These are phyloP conservation scores for Pycnomerus fuliginosus DNA, from an alignment of 2,888 invertebrate species.

Conservation along the genomic window DNA sequence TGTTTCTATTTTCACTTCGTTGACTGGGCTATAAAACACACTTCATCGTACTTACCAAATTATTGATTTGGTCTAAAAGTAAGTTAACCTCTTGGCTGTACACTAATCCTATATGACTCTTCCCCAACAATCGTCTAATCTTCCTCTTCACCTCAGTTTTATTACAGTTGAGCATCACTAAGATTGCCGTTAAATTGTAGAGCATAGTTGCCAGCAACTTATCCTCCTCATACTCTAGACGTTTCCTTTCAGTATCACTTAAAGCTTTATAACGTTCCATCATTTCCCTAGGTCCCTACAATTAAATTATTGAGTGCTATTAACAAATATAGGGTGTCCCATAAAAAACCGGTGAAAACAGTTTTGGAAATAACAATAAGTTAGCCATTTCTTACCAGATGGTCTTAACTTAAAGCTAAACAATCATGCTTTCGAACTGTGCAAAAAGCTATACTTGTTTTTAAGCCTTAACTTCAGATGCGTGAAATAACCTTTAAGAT, in stretches of 20 bases:
- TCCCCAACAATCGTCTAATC: constrained; percentile 87
- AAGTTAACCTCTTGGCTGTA: constrained; percentile 98
- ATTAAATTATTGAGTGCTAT: constrained; percentile 1
- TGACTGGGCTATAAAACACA: too few relatives aligned
- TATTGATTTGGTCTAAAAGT: constrained; percentile 90
- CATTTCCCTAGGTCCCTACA: constrained; percentile 91
- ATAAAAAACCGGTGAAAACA: too few relatives aligned
- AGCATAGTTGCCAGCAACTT: constrained; percentile 90
- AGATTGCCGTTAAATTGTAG: constrained; percentile 93
- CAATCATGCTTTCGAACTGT: too few relatives aligned
- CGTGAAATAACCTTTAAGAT: too few relatives aligned
- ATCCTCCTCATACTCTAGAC: constrained; percentile 98
- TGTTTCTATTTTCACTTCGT: too few relatives aligned
- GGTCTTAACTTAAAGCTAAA: too few relatives aligned
- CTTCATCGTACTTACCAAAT: constrained; percentile 87
- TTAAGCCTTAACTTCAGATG: too few relatives aligned
- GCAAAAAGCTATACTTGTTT: too few relatives aligned
- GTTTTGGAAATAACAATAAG: too few relatives aligned
- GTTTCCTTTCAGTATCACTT: constrained; percentile 89
- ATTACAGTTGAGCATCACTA: constrained; percentile 89
- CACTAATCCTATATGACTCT: constrained; percentile 96
- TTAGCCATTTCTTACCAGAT: too few relatives aligned
- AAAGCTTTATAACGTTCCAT: constrained; percentile 95
- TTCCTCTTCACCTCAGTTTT: constrained; percentile 84
- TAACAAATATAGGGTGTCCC: too few relatives aligned